Conservation (phyloP, 2,797 vertebrate genomes). For the Anguilla obscura region DNA sequence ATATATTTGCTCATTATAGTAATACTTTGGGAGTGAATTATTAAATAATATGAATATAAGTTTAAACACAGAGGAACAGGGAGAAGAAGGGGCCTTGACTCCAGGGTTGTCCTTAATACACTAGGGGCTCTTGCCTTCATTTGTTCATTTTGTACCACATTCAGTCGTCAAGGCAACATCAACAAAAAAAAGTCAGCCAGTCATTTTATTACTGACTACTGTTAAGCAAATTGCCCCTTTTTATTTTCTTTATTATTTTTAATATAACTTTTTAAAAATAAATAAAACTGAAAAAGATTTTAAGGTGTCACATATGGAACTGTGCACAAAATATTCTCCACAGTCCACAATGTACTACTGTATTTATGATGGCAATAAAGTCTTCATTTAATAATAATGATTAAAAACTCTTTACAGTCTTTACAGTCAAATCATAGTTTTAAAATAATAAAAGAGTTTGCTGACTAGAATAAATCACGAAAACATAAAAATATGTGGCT, state of each 20-base stretch:
- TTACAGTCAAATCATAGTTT: constrained; percentile 44
- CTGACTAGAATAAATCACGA: neutral
- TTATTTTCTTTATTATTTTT: constrained; percentile 49
- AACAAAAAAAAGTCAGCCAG: neutral
- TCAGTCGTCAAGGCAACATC: neutral
- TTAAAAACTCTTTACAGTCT: constrained; percentile 28
- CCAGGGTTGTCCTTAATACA: constrained; percentile 37
- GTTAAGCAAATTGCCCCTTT: constrained; percentile 46
- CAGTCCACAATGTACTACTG: constrained; percentile 38
- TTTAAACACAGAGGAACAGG: constrained; percentile 50
- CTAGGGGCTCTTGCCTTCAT: constrained; percentile 34
- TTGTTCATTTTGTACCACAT: constrained; percentile 13
- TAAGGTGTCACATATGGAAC: constrained; percentile 54
- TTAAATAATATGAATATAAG: constrained; percentile 54
- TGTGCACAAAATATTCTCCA: constrained; percentile 42
- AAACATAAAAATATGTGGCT: constrained; percentile 22
- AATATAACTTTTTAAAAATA: constrained; percentile 52
- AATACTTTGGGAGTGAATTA: constrained; percentile 45
- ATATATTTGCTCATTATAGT: constrained; percentile 42
- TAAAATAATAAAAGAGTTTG: neutral
- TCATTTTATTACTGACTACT: constrained; percentile 53
- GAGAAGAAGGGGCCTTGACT: constrained; percentile 47
- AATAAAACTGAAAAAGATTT: constrained; percentile 56
- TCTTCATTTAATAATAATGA: constrained; percentile 34
- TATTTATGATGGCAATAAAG: constrained; percentile 45